Evolutionary conservation across 2,888 invertebrate genomes (phyloP).

Genomic region (Terebella lapidaria): DNA sequence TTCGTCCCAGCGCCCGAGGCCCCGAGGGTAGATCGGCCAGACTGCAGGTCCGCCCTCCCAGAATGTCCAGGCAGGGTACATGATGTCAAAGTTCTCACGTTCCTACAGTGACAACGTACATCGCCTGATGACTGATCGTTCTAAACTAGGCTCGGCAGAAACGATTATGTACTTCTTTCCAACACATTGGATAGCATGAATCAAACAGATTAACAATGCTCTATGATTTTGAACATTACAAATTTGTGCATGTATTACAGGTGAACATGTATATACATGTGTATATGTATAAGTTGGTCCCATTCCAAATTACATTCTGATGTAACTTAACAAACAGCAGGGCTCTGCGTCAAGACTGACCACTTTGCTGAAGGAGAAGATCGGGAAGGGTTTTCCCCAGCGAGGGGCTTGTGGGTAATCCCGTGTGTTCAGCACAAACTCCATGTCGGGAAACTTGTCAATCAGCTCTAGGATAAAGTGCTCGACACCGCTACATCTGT

Average conservation of each 20-base stretch:
- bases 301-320: too few species aligned
- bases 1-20: constrained; percentile 89
- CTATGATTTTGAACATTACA: too few species aligned
- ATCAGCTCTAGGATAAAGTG: constrained; percentile 73
- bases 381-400: constrained; percentile 62
- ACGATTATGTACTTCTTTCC: background rate
- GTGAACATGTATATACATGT: too few species aligned
- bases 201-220: too few species aligned
- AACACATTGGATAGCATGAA: background rate
- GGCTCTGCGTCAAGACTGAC: too few species aligned
- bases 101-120: constrained; percentile 57
- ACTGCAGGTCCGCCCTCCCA: constrained; percentile 99
- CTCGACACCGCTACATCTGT: constrained; percentile 81
- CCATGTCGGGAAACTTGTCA: constrained; percentile 71
- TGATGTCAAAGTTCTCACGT: constrained; percentile 77
- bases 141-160: too few species aligned
- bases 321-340: too few species aligned
- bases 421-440: constrained; percentile 80
- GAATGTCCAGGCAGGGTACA: constrained; percentile 92
- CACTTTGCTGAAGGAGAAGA: constrained; percentile 95
- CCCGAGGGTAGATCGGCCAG: constrained; percentile 78
- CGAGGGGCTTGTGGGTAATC: constrained; percentile 86
- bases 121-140: too few species aligned
- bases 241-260: too few species aligned
- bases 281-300: too few species aligned